These are phyloP conservation scores for Erpornis zantholeuca DNA, from an alignment of 2,113 vertebrate species.

Conservation along the genomic window DNA sequence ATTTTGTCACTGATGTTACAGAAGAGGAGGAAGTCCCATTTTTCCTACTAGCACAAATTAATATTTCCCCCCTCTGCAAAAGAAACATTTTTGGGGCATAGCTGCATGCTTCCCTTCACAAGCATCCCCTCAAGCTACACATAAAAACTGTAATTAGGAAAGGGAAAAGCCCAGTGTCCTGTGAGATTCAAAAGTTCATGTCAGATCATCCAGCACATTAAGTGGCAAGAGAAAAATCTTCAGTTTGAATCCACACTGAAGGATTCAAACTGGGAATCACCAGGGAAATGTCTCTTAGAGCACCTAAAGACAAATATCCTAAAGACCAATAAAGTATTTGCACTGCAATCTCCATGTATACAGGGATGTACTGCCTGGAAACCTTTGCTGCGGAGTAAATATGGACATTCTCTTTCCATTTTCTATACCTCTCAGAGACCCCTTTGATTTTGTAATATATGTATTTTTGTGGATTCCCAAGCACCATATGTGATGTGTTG, in stretches of 20 bases:
- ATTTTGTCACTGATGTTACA: background rate
- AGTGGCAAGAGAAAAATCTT: background rate
- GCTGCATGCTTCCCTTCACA: background rate
- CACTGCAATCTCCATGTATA: rapidly evolving
- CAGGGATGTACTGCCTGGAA: background rate
- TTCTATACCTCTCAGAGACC: background rate
- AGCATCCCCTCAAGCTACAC: background rate
- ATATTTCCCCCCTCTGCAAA: background rate
- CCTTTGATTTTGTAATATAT: background rate
- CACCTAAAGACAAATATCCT: background rate
- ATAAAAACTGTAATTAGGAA: background rate
- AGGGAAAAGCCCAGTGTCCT: background rate
- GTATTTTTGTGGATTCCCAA: background rate
- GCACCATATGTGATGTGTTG: background rate
- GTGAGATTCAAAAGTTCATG: background rate
- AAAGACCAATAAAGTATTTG: background rate
- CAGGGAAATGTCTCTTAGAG: background rate
- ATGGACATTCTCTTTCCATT: background rate
- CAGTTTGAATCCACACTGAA: background rate
- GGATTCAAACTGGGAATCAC: too few species aligned
- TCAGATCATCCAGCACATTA: background rate
- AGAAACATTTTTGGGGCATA: background rate
- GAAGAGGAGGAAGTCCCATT: background rate
- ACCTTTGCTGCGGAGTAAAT: background rate
- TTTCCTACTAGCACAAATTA: background rate